Evolutionary conservation across 2,113 vertebrate species (phyloP).

Genomic region (Isurus oxyrinchus): DNA sequence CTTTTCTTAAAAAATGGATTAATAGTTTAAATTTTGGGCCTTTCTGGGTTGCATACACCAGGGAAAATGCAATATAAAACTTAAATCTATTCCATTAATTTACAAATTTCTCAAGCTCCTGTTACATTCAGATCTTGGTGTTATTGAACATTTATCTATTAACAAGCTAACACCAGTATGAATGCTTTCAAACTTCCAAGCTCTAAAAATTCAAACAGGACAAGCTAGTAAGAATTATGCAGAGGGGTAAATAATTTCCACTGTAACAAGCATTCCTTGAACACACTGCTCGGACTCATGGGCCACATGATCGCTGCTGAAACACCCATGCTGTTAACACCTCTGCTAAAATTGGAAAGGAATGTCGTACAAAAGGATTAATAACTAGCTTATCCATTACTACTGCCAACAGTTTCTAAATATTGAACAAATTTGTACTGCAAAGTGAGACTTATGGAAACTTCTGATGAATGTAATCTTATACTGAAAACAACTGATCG

Average conservation of each 20-base stretch:
- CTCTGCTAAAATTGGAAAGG: neutral
- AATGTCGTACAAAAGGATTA: neutral
- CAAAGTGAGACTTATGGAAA: neutral
- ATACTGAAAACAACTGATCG: neutral
- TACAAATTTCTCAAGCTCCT: neutral
- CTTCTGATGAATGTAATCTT: neutral
- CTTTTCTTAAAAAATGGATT: neutral
- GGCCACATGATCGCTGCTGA: neutral
- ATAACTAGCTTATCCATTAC: neutral
- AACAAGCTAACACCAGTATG: neutral
- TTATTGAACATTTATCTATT: neutral
- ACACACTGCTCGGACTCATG: neutral
- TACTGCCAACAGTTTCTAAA: neutral
- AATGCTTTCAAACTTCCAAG: neutral
- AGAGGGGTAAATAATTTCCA: neutral
- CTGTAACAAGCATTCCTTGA: neutral
- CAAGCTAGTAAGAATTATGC: neutral
- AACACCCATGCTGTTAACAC: neutral
- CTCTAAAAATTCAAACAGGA: neutral
- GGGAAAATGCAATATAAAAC: neutral
- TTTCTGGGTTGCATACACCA: neutral
- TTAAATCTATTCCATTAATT: neutral
- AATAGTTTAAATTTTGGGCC: neutral
- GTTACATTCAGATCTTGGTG: neutral
- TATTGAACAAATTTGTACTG: neutral